Conservation (phyloP, 2,113 vertebrate genomes). For the Psittacus erithacus region DNA sequence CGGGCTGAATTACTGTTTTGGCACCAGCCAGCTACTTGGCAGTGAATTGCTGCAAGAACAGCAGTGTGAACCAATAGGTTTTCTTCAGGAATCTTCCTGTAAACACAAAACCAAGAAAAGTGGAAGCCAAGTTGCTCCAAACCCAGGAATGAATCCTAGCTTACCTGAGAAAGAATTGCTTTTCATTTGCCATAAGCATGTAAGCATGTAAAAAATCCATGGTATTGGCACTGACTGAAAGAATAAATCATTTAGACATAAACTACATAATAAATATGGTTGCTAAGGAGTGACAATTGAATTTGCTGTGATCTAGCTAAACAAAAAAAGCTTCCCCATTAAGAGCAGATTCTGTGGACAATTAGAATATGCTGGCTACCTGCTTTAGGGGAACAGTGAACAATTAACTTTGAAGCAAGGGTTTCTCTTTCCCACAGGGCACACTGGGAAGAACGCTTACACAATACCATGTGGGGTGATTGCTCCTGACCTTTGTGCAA, state of each 20-base stretch:
- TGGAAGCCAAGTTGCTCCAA: not conserved
- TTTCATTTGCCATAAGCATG: not conserved
- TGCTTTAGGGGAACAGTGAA: not conserved
- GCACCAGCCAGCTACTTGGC: not conserved
- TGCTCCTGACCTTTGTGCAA: not conserved
- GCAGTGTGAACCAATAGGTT: not conserved
- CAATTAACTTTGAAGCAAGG: not conserved
- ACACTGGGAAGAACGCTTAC: not conserved
- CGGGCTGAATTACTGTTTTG: not conserved
- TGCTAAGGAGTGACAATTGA: not conserved
- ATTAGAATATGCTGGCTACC: not conserved
- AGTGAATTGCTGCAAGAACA: not conserved
- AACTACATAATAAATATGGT: not conserved
- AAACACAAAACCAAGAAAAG: not conserved
- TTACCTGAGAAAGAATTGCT: not conserved
- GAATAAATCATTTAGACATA: not conserved
- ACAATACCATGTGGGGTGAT: no score
- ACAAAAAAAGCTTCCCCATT: not conserved
- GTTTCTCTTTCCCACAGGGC: not conserved
- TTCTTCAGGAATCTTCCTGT: not conserved
- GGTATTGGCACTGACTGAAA: not conserved
- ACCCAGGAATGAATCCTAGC: not conserved
- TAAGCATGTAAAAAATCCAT: not conserved
- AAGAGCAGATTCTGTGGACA: not conserved
- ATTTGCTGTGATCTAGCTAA: not conserved